Evolutionary conservation across 2,797 vertebrate genomes (phyloP), one percentile per base, ranked within the genome.

Genomic region (Lepus townsendii): DNA sequence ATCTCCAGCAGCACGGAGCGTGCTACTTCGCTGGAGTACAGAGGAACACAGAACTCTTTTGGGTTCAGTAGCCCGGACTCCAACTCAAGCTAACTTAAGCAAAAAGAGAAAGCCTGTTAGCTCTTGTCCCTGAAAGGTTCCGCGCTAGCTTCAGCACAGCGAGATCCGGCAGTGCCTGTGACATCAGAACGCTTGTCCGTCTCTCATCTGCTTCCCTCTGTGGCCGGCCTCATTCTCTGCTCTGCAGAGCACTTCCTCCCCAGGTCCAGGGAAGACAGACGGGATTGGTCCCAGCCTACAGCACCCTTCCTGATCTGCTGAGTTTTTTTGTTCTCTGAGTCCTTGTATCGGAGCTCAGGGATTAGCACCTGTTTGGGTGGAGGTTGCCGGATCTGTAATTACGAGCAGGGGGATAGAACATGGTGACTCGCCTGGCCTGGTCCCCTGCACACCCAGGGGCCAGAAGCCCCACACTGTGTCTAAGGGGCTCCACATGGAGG

Each of bases 21-120:
- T 62, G n/a, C 47, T 32, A 27, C 35, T 82, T 88, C 68, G 57
- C 38, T 76, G 65, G 22, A 14, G n/a, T 52, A 2, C 32, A 42
- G 38, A 24, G 88, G 89, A 80, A 73, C 71, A 32, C 17, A 75
- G 78, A 94, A 62, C 27, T 66, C 87, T 83, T 35, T 71, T 38
- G 20, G 42, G 47, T 42, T 17, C 50, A 7, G 16, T 47, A 87
- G 77, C 30, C 42, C 73, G 62, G 35, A 71, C 76, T 50, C 68
- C 27, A 73, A 35, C 72, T 80, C 90, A 84, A 57, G 68, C 71
- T 50, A 42, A 83, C 35, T 27, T 66, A 52, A 89, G 32, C 52
- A 32, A 76, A 87, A 80, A 66, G 19, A 35, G 65, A 69, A 83
- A 72, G 73, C 2, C 35, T n/a, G 26, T 62, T 76, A 4, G 9